Conservation (phyloP, 2,888 invertebrate genomes). For the Suillia variegata region DNA sequence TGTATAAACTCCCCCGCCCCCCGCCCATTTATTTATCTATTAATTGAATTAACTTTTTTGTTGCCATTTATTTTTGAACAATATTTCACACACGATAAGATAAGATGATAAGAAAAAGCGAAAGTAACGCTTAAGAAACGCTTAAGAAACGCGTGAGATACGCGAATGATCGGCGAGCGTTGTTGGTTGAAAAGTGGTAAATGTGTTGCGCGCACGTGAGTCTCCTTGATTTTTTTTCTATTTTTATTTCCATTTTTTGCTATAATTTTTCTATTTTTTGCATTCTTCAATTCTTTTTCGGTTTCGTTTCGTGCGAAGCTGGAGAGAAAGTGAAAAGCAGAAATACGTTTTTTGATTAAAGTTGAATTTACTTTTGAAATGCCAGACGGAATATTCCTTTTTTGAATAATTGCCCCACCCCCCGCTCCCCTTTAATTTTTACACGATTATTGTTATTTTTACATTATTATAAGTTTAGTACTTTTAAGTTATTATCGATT, state of each 20-base stretch:
- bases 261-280: slow-evolving; percentile 27
- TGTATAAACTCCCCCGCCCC: too few relatives aligned
- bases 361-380: slow-evolving; percentile 22
- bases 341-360: too few relatives aligned
- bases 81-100: neutral
- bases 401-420: slow-evolving; percentile 27
- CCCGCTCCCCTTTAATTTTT: slow-evolving; percentile 21
- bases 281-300: slow-evolving; percentile 30
- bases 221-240: slow-evolving; percentile 49
- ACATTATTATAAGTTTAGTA: slow-evolving; percentile 19
- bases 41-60: too few relatives aligned
- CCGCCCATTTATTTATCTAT: too few relatives aligned
- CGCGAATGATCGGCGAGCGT: neutral
- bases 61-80: neutral
- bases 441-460: slow-evolving; percentile 15
- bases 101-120: too few relatives aligned
- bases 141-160: too few relatives aligned
- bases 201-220: slow-evolving; percentile 54
- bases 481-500: slow-evolving; percentile 12
- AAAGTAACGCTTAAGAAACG: too few relatives aligned
- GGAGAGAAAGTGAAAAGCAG: too few relatives aligned
- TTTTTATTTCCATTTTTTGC: slow-evolving; percentile 37
- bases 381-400: slow-evolving; percentile 42
- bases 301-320: too few relatives aligned
- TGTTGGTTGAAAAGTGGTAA: slow-evolving; percentile 44